Evolutionary conservation across 2,797 vertebrate genomes (phyloP), one percentile per base, ranked within the genome.

Genomic region (Buphagus erythrorhynchus): DNA sequence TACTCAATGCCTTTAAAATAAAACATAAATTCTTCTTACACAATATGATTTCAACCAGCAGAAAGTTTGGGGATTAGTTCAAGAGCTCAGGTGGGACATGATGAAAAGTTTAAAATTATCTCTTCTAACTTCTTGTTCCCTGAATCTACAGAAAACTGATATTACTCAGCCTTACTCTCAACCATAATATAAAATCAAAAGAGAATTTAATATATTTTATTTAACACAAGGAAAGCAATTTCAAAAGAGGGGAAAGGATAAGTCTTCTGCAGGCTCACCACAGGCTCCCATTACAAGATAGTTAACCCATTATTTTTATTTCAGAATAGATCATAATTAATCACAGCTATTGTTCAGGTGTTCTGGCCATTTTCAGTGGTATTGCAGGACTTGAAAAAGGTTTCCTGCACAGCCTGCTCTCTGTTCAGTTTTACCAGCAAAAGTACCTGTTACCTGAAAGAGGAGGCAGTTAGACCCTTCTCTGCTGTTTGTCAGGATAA

Each of bases 291-390:
- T 68, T 91, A 35, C 51, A 59, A 74, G 16, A 36, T 48, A 52
- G 51, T 96, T 88, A 95, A 93, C 42, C 33, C 45, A 43, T 90
- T 81, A 73, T 80, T 88, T 94, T 95, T 78, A 58, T 75, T 87
- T 93, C 78, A 48, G 58, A 45, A 51, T 40, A 89, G 79, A 71
- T 57, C 36, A 62, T 52, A 88, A 94, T 95, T 96, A 93, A 86
- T 78, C 78, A 87, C 45, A 90, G 26, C 42, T 82, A 28, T 76
- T 86, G 63, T 89, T 95, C 76, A 80, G 55, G 17, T 85, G 15
- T 58, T 83, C 52, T 40, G 45, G 1, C 36, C 40, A 66, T 78
- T 93, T 90, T 75, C 49, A 82, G 24, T 33, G 74, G 51, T 35
- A 88, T 91, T 73, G 16, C 49, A 74, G 66, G 61, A 55, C 12